Evolutionary conservation across 2,797 vertebrate species (phyloP), one percentile per base, ranked within the genome.

Genomic region (Enteromius argenteus): DNA sequence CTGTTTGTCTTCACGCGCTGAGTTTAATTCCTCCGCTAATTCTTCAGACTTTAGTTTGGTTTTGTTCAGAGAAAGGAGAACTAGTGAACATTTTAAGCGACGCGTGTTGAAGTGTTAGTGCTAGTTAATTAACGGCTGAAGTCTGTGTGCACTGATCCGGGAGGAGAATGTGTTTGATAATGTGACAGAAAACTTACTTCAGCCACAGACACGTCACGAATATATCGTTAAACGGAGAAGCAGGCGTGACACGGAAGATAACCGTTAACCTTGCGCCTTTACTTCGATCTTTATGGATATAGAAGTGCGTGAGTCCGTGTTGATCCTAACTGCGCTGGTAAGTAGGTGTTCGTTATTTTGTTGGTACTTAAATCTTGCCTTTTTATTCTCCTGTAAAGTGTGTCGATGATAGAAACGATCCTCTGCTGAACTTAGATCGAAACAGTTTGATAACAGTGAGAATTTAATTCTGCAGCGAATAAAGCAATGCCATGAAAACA

Each of bases 241-340:
- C 4, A 0, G 4, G 11, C 27, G 11, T 30, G 5, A 60, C 23
- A 14, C 3, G 0, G n/a, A 11, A 58, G 56, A 11, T 4, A 23
- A 5, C n/a, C 0, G 0, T 13, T 11, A 10, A 42, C 9, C 9
- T 2, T 1, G 0, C 13, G n/a, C 10, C n/a, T 60, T 60, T 0
- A 13, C 5, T 27, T 60, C 56, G n/a, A 1, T 58, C 3, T 3
- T n/a, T 51, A 7, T 10, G 53, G 21, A n/a, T 23, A 7, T 3
- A 19, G 17, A 51, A 8, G 7, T 7, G 5, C 19, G 19, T 9
- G 5, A n/a, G n/a, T 56, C 3, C 8, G 3, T 7, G 64, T 35
- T 9, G 30, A 17, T 37, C 17, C 9, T 3, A 67, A 37, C 64
- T 11, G 66, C 4, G 5, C 8, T 39, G 66, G 66, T 39, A 39